A percentile compares a stretch with the other conserved stretches of the same genome.
These are phyloP conservation scores for Drosophila navojoa DNA, from an alignment of 1,140 invertebrate genomes.

Conservation along the genomic window DNA sequence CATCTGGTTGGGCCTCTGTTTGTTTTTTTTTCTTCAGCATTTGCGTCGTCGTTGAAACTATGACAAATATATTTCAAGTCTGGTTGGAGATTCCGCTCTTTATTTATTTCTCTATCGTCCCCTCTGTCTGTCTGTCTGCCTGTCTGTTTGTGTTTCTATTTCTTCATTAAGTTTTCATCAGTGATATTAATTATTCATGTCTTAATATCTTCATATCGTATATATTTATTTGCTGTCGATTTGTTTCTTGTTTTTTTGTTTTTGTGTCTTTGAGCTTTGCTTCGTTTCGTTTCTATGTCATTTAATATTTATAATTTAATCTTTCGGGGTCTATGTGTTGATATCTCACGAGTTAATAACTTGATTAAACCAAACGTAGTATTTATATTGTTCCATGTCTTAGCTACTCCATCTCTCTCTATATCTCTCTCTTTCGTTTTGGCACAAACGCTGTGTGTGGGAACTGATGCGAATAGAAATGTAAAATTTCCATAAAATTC, in stretches of 20 bases:
- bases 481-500: slow-evolving; percentile 71
- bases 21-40: slow-evolving; percentile 73
- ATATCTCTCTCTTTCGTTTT: neutral
- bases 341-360: slow-evolving; percentile 81
- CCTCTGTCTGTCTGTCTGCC: neutral
- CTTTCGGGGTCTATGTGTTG: slow-evolving; percentile 68
- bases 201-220: slow-evolving; percentile 78
- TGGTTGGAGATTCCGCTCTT: slow-evolving; percentile 64
- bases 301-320: slow-evolving; percentile 79
- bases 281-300: slow-evolving; percentile 65
- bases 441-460: slow-evolving; percentile 63
- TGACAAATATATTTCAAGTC: slow-evolving; percentile 79
- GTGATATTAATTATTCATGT: slow-evolving; percentile 82
- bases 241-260: slow-evolving; percentile 30
- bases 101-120: slow-evolving; percentile 32
- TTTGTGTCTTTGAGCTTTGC: slow-evolving; percentile 22
- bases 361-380: slow-evolving; percentile 70
- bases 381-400: slow-evolving; percentile 17
- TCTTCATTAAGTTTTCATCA: slow-evolving; percentile 83
- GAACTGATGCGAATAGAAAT: slow-evolving; percentile 49
- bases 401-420: slow-evolving; percentile 13
- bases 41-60: slow-evolving; percentile 69
- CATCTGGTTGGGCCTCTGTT: slow-evolving; percentile 53
- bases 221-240: slow-evolving; percentile 65
- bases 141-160: slow-evolving; percentile 61